phyloP scores from a whole-genome alignment of 2,888 invertebrate species.

The Agapetus fuscipes region DNA sequence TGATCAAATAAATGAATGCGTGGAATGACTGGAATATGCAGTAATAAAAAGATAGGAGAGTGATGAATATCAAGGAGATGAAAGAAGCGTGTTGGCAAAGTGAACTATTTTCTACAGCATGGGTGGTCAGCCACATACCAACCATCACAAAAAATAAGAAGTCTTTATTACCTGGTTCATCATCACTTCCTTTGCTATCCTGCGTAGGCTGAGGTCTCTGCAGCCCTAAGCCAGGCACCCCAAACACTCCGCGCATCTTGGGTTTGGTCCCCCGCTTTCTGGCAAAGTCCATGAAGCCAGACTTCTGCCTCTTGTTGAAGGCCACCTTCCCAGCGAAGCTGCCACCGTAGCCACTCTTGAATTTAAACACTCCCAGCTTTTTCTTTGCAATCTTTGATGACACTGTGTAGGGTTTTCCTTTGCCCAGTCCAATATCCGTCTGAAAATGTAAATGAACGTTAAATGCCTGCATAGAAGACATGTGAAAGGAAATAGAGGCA shows the following conservation, averaged over 20 bases:
- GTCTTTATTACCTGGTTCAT: conserved; percentile 41
- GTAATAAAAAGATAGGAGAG: conserved; percentile 2
- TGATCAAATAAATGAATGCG: too few relatives aligned
- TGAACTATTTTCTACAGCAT: too few relatives aligned
- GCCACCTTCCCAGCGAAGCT: conserved; percentile 52
- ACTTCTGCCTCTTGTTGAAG: conserved; percentile 62
- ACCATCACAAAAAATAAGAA: too few relatives aligned
- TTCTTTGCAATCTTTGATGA: conserved; percentile 71
- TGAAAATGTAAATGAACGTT: conserved; percentile 24
- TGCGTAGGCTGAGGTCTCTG: conserved; percentile 57
- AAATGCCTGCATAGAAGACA: background rate
- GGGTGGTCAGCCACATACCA: too few relatives aligned
- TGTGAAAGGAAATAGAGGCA: too few relatives aligned
- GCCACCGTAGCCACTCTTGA: conserved; percentile 54
- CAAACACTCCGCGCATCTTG: conserved; percentile 79
- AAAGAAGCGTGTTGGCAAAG: too few relatives aligned
- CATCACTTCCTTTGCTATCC: conserved; percentile 36
- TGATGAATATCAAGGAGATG: too few relatives aligned
- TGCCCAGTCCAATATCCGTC: conserved; percentile 60
- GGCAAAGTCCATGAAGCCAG: conserved; percentile 57
- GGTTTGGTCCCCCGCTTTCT: conserved; percentile 79
- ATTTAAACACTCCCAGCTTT: conserved; percentile 56
- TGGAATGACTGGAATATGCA: too few relatives aligned
- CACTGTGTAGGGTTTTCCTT: conserved; percentile 69
- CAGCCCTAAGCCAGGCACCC: conserved; percentile 67